Base-by-base conservation (phyloP, 2,113 vertebrate species). In the Bos indicus region DNA sequence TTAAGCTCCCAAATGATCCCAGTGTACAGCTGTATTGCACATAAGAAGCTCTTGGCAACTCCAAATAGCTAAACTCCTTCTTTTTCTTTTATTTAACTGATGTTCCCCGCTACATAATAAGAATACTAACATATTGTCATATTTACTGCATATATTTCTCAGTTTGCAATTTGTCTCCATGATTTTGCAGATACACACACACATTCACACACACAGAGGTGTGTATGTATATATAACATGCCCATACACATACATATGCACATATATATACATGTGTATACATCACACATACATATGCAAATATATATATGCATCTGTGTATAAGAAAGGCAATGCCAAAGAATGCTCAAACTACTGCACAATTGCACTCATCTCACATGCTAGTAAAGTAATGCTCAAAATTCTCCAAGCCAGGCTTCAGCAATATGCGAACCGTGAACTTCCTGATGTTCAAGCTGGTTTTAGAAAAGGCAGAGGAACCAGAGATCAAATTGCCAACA, bases 111-210 rank as follows among this genome's bases (percentile, higher is more conserved):
- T 87, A 21, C 30, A 80, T 15, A 60, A 74, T 84, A 88, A 95
- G 26, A 30, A 52, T 54, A 92, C 80, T 85, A n/a, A 21, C 33
- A 60, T 40, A 88, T 74, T 23, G 7, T 67, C 51, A 95, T 83
- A 62, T 59, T 77, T 87, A 71, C 3, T 85, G 14, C 3, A 59
- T 85, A 26, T 84, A 59, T 94, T 93, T 84, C 40, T 88, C 80
- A 23, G 14, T 77, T 97, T 97, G 36, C 11, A 87, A 9, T 64
- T 94, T 80, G 16, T 28, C 64, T 95, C 90, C 91, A 77, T 96
- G 40, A 64, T 23, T 74, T 90, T 82, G 33, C 40, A 82, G 10
- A 60, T 52, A 40, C 10, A 74, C 17, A 77, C 13, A 59, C 17
- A 67, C 17, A 57, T 21, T 80, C 28, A 59, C 30, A 48, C 15